Evolutionary conservation across 2,797 vertebrate genomes (phyloP), one percentile per base, ranked within the genome.

Genomic region (Sphaeramia orbicularis): DNA sequence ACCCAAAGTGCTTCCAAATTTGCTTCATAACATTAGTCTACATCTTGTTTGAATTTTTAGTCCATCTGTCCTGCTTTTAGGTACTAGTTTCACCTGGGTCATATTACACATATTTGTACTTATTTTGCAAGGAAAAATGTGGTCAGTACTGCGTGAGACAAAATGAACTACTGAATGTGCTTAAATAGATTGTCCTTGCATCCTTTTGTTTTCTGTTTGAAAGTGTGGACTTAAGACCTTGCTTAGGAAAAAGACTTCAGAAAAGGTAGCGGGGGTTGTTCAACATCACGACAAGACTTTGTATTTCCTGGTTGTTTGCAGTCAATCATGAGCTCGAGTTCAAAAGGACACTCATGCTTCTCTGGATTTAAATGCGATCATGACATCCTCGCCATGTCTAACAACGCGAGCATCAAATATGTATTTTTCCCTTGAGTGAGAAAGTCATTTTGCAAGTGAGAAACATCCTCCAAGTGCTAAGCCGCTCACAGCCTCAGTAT

Each of bases 311-410:
- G 13, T 41, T 10, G 27, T 13, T 57, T 38, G 10, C 24, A 54
- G 16, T 10, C 74, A 59, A 45, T 66, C 47, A 54, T 32, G 49
- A 48, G 35, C 54, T 48, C 10, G 6, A 45, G 48, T 65, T 78
- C 61, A 52, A 71, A 67, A 40, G 41, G 8, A 10, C 7, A 1
- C 37, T 68, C n/a, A 30, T 1, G 7, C 37, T 42, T 30, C 53
- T 40, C n/a, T 14, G 59, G 35, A 68, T 72, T 59, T 47, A 48
- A 10, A 68, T 47, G 14, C 5, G 11, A 48, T 16, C 7, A 10
- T 4, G n/a, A 42, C 52, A 37, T 52, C 65, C 41, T 54, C 40
- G 36, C 7, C n/a, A 10, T 12, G 54, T 37, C 61, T 58, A 44
- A 7, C 19, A 44, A 69, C 15, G 41, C 19, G 3, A 40, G 45